These are phyloP conservation scores for Beaufortia kweichowensis DNA, from an alignment of 2,113 vertebrate genomes.

Conservation along the genomic window DNA sequence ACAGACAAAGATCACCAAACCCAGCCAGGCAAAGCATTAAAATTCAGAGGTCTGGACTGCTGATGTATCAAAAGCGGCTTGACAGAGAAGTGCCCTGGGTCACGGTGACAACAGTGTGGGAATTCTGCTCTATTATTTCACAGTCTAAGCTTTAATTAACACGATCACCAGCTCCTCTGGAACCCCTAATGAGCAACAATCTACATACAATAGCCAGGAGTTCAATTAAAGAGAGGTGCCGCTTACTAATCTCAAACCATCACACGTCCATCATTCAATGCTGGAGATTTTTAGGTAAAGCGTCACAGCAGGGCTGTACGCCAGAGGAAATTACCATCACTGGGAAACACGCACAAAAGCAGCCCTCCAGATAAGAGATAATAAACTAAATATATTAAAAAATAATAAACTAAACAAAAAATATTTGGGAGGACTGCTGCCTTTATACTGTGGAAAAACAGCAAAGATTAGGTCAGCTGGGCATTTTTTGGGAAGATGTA, in stretches of 20 bases:
- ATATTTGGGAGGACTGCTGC: conserved; percentile 3
- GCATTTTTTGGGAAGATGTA: not conserved
- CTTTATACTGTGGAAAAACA: conserved; percentile 8
- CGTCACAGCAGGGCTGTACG: conserved; percentile 21
- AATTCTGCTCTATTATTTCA: conserved; percentile 60
- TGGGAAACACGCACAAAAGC: conserved; percentile 22
- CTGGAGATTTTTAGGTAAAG: conserved; percentile 21
- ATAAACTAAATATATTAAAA: not conserved
- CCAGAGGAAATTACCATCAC: conserved; percentile 16
- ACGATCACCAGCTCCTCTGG: conserved; percentile 47
- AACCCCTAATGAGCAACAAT: conserved; percentile 55
- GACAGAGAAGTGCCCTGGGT: conserved; percentile 50
- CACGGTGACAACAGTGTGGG: conserved; percentile 56
- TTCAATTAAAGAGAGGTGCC: conserved; percentile 48
- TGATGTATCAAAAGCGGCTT: conserved; percentile 55
- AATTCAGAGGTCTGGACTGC: conserved; percentile 23
- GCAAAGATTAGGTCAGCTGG: not conserved
- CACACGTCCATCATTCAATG: conserved; percentile 20
- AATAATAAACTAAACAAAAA: not conserved
- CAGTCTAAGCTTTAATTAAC: conserved; percentile 68
- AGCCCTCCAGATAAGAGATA: conserved; percentile 2
- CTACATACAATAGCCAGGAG: conserved; percentile 48
- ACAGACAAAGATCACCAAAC: not conserved
- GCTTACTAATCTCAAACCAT: conserved; percentile 43
- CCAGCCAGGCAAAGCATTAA: not conserved